Conservation (phyloP, 2,113 vertebrate species). For the Limanda limanda region DNA sequence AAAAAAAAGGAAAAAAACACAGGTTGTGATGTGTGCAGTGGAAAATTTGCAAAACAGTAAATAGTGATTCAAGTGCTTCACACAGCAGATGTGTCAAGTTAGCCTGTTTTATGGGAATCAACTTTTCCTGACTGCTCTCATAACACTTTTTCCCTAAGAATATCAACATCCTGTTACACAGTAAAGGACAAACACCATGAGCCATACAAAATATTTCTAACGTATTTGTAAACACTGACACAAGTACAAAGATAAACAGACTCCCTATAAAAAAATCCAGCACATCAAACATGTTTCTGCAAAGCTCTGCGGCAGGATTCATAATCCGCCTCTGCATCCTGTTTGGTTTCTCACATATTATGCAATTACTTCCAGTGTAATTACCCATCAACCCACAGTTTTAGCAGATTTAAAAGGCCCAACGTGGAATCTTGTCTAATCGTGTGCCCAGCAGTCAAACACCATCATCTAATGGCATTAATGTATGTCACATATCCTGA, state of each 20-base stretch:
- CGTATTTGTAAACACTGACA: slow-evolving; percentile 80
- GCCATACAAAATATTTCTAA: slow-evolving; percentile 69
- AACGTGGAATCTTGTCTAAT: slow-evolving; percentile 21
- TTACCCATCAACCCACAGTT: slow-evolving; percentile 36
- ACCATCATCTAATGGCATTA: slow-evolving; percentile 22
- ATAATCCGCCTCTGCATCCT: slow-evolving; percentile 33
- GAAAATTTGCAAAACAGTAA: slow-evolving; percentile 76
- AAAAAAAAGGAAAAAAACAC: slow-evolving; percentile 35
- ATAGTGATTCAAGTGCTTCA: slow-evolving; percentile 72
- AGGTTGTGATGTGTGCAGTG: slow-evolving; percentile 75
- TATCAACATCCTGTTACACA: slow-evolving; percentile 68
- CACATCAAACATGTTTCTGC: slow-evolving; percentile 48
- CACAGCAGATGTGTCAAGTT: slow-evolving; percentile 78
- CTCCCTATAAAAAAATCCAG: slow-evolving; percentile 68
- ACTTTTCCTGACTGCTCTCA: slow-evolving; percentile 77
- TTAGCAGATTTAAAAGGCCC: slow-evolving; percentile 41
- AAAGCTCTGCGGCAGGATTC: slow-evolving; percentile 41
- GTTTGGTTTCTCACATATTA: slow-evolving; percentile 16
- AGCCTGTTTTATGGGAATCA: slow-evolving; percentile 80
- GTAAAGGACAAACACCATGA: slow-evolving; percentile 73
- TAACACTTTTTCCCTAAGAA: slow-evolving; percentile 67
- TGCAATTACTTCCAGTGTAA: slow-evolving; percentile 41
- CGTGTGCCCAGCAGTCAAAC: slow-evolving; percentile 22
- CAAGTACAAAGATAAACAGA: slow-evolving; percentile 72
- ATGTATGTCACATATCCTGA: slow-evolving; percentile 31